Evolutionary conservation across 1,140 invertebrate genomes (phyloP).

Genomic region (Diplogasteroides magnus): DNA sequence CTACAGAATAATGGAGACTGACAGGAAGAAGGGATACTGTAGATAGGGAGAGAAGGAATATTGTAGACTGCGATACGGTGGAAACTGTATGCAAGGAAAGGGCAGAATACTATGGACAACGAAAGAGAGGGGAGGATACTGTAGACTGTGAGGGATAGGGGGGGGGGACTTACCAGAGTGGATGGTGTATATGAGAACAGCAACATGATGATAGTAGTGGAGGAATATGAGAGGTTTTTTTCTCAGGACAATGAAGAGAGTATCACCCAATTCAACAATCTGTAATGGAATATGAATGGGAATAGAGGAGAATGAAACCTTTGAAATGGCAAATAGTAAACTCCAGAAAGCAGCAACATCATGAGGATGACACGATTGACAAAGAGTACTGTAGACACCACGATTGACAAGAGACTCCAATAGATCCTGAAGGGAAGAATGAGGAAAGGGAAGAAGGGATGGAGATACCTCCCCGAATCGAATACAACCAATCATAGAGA

Average conservation of each 20-base stretch:
- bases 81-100: too few species aligned
- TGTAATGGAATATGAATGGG: neutral
- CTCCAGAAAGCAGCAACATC: constrained; percentile 75
- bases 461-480: constrained; percentile 66
- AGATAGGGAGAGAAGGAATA: too few species aligned
- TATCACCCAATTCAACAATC: constrained; percentile 55
- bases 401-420: constrained; percentile 31
- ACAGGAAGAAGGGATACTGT: too few species aligned
- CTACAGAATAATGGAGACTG: too few species aligned
- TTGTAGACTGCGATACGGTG: too few species aligned
- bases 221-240: constrained; percentile 53
- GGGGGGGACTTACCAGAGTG: constrained; percentile 83
- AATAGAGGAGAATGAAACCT: constrained; percentile 14
- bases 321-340: constrained; percentile 50
- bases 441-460: neutral
- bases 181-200: constrained; percentile 84
- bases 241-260: constrained; percentile 53
- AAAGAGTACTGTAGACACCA: constrained; percentile 61
- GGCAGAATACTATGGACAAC: constrained; percentile 9
- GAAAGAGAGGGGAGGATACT: constrained; percentile 7
- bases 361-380: constrained; percentile 68
- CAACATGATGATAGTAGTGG: constrained; percentile 64
- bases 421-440: constrained; percentile 42
- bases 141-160: neutral
- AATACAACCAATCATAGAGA: constrained; percentile 71